Evolutionary conservation across 2,888 invertebrate genomes (phyloP).

Genomic region (Parelbella ahira): DNA sequence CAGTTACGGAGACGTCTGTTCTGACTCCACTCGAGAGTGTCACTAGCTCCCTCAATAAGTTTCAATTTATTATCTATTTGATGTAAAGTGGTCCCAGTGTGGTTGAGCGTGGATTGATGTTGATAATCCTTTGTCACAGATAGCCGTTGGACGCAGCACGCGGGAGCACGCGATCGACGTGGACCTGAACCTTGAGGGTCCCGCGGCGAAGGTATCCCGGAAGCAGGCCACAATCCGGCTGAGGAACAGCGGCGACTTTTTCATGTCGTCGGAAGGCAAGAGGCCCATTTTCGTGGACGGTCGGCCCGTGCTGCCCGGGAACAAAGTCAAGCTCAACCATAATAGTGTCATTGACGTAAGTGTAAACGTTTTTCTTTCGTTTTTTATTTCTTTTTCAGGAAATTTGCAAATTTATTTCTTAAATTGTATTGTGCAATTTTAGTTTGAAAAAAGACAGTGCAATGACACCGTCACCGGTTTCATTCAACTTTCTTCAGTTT

Average conservation of each 20-base stretch:
- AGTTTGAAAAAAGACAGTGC: no score
- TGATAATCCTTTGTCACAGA: constrained; percentile 68
- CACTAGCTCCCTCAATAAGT: no score
- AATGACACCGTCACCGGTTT: no score
- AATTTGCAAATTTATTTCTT: no score
- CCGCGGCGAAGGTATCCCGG: constrained; percentile 95
- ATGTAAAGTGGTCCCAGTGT: no score
- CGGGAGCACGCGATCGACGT: constrained; percentile 95
- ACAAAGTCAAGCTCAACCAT: constrained; percentile 94
- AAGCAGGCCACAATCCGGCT: constrained; percentile 95
- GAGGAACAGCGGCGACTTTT: constrained; percentile 96
- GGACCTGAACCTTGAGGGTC: constrained; percentile 95
- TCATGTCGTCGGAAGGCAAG: constrained; percentile 96
- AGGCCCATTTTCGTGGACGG: constrained; percentile 97
- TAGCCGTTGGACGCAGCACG: constrained; percentile 94
- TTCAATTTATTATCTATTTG: no score
- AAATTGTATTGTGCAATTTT: no score
- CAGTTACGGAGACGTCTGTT: no score
- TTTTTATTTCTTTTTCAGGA: no score
- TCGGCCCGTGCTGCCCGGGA: constrained; percentile 91
- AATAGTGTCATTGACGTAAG: constrained; percentile 95
- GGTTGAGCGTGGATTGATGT: no score
- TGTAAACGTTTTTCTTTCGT: neutral
- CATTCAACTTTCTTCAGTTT: no score
- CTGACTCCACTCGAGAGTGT: no score